phyloP scores from a whole-genome alignment of 2,888 invertebrate genomes.

The Hybos culiciformis region DNA sequence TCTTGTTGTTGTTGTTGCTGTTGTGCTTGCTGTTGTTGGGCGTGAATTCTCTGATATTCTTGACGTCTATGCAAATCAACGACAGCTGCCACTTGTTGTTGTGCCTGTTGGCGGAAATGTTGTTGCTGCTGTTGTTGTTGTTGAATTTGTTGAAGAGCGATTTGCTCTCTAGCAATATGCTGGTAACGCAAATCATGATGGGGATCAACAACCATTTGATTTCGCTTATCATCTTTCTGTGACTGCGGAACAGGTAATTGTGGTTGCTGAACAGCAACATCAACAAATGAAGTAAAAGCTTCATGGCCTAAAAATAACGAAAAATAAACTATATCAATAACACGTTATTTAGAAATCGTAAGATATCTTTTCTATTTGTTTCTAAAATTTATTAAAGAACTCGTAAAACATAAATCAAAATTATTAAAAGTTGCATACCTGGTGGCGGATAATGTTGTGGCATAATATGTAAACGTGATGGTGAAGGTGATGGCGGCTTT shows the following conservation, averaged over 20 bases:
- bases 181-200: conserved; percentile 33
- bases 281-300: conserved; percentile 75
- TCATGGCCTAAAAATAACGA: conserved; percentile 49
- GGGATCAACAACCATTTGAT: conserved; percentile 12
- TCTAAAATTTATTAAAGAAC: not conserved
- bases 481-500: conserved; percentile 40
- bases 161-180: conserved; percentile 41
- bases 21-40: conserved; percentile 24
- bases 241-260: conserved; percentile 70
- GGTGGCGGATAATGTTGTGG: conserved; percentile 37
- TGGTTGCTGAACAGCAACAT: conserved; percentile 83
- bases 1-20: conserved; percentile 26
- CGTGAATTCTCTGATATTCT: conserved; percentile 11
- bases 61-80: conserved; percentile 13
- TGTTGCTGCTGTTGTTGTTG: conserved; percentile 28
- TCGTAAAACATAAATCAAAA: not conserved
- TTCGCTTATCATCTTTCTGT: conserved; percentile 35
- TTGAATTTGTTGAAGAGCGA: conserved; percentile 32
- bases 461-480: conserved; percentile 36
- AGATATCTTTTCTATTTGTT: conserved; percentile 8
- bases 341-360: not conserved
- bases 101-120: conserved; percentile 20
- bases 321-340: not conserved
- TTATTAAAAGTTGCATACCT: conserved; percentile 28
- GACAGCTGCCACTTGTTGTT: conserved; percentile 17